Base-by-base conservation (phyloP, 2,797 vertebrate genomes). In the Pelochelys cantorii region DNA sequence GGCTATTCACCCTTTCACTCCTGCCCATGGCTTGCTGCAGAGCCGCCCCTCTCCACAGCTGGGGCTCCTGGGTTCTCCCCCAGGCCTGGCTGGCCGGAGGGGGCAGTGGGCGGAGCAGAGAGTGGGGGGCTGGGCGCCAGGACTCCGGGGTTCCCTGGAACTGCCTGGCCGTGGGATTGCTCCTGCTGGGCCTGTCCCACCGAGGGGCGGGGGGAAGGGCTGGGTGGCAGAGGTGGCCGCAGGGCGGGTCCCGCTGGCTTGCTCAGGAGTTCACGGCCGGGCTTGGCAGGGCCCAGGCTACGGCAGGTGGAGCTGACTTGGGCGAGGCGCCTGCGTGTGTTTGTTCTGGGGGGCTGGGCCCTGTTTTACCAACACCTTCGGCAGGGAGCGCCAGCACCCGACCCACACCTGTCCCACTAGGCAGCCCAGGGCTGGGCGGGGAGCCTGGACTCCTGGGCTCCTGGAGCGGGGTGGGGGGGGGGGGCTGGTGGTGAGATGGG, bases 41-140 rank as follows among this genome's bases (percentile, higher is more conserved):
- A 55, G 6, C 17, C 5, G 5, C 42, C 42, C 42, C 42, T 42
- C 42, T 15, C 18, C 55, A 20, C 18, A 4, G 10, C 5, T 18
- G 88, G 89, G 57, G 5, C 90, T 89, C 90, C 56, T 57, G 22
- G 22, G 56, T 57, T 57, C 56, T 23, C 56, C 4, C 5, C 5
- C 56, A 2, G 42, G 42, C 42, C 42, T 42, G 42, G 42, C 23
- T 18, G 11, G 93, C 71, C 91, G 57, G 6, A 74, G 57, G 91
- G 92, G 92, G 93, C 94, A 75, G 90, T 1, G 14, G 89, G 5
- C 6, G 42, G 42, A 42, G 42, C 42, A 42, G 42, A 42, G 42
- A 42, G 42, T 42, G 42, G 6, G 42, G 95, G 90, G 57, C 29
- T 59, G 92, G 93, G 94, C 34, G 37, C 86, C 57, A 52, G 59